Evolutionary conservation across 2,113 vertebrate species (phyloP).

Genomic region (Eolophus roseicapilla): DNA sequence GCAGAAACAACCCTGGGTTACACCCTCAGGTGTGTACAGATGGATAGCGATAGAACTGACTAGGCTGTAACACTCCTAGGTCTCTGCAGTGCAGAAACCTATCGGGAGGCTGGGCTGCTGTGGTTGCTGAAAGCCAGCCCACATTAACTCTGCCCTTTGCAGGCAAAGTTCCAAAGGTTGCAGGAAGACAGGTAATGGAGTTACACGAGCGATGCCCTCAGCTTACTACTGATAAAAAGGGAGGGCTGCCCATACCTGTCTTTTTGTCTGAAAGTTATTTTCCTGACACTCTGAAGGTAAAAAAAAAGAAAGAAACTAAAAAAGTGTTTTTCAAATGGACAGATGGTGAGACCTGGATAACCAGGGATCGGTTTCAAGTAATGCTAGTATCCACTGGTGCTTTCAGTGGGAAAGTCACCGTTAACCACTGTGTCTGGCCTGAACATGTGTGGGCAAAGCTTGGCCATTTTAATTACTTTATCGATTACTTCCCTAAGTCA

Average conservation of each 20-base stretch:
- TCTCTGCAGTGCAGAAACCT: background rate
- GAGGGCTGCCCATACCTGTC: background rate
- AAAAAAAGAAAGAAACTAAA: background rate
- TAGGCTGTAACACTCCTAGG: accelerated
- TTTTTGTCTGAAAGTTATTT: background rate
- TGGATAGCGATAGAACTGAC: background rate
- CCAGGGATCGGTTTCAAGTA: background rate
- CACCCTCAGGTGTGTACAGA: background rate
- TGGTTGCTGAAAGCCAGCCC: background rate
- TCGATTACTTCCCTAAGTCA: background rate
- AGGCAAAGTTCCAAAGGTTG: background rate
- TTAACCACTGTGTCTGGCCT: background rate
- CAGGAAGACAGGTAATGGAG: background rate
- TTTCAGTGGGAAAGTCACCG: background rate
- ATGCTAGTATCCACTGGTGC: background rate
- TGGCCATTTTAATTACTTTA: background rate
- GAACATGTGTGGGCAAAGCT: background rate
- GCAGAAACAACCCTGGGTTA: background rate
- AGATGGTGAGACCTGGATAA: background rate
- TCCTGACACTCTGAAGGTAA: background rate
- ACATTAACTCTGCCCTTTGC: accelerated
- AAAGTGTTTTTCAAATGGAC: background rate
- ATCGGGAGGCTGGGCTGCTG: background rate
- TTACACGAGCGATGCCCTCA: background rate
- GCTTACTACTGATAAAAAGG: background rate